Base-by-base conservation (phyloP, 2,797 vertebrate species). In the Austrolebias charrua region DNA sequence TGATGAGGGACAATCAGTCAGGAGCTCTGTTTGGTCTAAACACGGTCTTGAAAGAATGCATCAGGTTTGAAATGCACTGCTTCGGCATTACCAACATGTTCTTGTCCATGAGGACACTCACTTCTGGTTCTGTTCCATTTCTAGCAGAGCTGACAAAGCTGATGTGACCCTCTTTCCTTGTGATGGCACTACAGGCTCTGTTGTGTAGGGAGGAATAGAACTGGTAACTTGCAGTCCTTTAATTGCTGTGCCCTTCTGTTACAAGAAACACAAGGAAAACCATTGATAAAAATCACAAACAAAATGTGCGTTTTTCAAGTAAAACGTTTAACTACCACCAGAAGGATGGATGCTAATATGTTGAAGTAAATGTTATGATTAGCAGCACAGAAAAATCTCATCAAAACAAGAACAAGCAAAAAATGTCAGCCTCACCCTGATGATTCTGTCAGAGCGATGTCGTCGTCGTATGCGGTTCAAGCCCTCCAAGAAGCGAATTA, bases 81-180 rank as follows among this genome's bases (percentile, higher is more conserved):
- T 55, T 3, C 15, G 1, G 16, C 11, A 1, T 0, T 28, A 40
- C 24, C 55, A 4, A 10, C n/a, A 18, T 1, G 19, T 52, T 29
- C 10, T 12, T 50, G 5, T 10, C 15, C 1, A 0, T 6, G 13
- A 8, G 13, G 20, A 46, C 2, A 91, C 95, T 94, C 86, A 99
- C 98, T 95, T 98, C 78, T 99, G 96, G 88, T 89, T 98, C 79
- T 96, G 96, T 58, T 99, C 98, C 92, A 99, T 94, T 85, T 98
- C 96, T 80, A 99, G 82, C 64, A 99, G 87, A 11, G 95, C 96
- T 0, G 98, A 95, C 10, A 99, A 87, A 0, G 94, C 98, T 0
- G 97, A 99, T 0, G 97, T 98, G 62, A 97, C 97, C 76, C 98
- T 99, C 85, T 98, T 98, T 58, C 93, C 95, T 60, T 95, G 85